Evolutionary conservation across 1,140 invertebrate genomes (phyloP), one percentile per base, ranked within the genome.

Genomic region (Aradophagus sp.): DNA sequence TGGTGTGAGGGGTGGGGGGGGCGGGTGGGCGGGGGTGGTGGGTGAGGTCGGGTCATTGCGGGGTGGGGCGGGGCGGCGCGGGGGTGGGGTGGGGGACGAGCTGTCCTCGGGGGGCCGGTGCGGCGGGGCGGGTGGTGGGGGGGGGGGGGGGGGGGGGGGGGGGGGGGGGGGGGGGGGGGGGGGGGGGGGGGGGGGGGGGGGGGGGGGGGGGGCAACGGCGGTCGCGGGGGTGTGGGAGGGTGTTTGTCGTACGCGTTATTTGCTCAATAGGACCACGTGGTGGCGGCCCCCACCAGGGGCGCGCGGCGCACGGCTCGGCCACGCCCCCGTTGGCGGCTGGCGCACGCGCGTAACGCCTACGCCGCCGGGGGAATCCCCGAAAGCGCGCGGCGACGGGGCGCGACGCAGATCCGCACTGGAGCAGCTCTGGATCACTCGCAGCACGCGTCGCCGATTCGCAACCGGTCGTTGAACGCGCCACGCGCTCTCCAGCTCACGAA

Each of bases 241-340:
- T 81, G 78, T 80, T 81, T 80, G 80, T 82, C 79, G 78, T 81
- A 79, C 73, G 76, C 77, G 77, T 82, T 84, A 83, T 84, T 84
- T 84, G 81, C 76, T 81, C 82, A 84, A 82, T 83, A 84, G 81
- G 81, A 81, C 77, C 82, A 84, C 81, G 82, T 84, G 81, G 81
- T 58, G 69, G 59, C 66, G 71, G 52, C 73, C 71, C 73, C 67
- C 56, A 62, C 71, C 67, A 38, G 14, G 14, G 29, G 14, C 35
- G 34, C 32, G 55, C 39, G 29, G 44, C 13, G 32, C 50, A 29
- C 26, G 59, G 47, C 6, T 20, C 38, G 5, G 58, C 76, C 71
- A 74, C 79, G 77, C n/a, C 76, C 74, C 62, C 23, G 53, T 27
- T 10, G 10, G 6, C 0, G 8, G 34, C 39, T 41, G 15, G 68